Conservation (phyloP, 2,113 vertebrate species). For the Octodon degus region DNA sequence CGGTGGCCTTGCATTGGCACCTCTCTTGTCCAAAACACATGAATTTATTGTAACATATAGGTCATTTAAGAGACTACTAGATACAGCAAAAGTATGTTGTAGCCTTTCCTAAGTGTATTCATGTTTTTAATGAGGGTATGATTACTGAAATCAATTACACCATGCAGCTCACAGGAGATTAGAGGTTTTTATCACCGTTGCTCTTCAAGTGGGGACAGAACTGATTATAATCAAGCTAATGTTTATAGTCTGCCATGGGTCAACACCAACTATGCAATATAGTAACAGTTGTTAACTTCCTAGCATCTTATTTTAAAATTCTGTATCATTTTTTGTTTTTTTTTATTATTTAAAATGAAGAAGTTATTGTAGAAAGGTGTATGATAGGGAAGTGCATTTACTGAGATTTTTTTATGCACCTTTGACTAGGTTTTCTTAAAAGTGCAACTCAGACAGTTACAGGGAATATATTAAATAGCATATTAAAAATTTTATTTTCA, state of each 20-base stretch:
- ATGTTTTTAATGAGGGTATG: not conserved
- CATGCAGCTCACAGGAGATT: not conserved
- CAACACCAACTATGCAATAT: not conserved
- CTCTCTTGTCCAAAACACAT: not conserved
- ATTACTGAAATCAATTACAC: not conserved
- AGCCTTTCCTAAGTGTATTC: not conserved
- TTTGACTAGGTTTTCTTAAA: conserved; percentile 39
- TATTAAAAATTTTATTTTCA: conserved; percentile 55
- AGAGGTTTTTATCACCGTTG: not conserved
- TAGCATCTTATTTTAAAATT: no score
- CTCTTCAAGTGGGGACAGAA: not conserved
- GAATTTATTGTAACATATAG: not conserved
- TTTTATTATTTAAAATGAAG: no score
- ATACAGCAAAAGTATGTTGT: not conserved
- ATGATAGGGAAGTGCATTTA: not conserved
- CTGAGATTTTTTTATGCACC: conserved; percentile 41
- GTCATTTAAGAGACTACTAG: not conserved
- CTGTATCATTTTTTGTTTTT: no score
- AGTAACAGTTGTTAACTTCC: no score
- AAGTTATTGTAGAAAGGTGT: not conserved
- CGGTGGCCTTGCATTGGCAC: not conserved
- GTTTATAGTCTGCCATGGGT: not conserved
- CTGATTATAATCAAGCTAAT: not conserved
- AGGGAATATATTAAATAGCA: conserved; percentile 9
- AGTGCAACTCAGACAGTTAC: conserved; percentile 28